Evolutionary conservation across 2,888 invertebrate genomes (phyloP), one percentile per base, ranked within the genome.

Genomic region (Podabrus alpinus): DNA sequence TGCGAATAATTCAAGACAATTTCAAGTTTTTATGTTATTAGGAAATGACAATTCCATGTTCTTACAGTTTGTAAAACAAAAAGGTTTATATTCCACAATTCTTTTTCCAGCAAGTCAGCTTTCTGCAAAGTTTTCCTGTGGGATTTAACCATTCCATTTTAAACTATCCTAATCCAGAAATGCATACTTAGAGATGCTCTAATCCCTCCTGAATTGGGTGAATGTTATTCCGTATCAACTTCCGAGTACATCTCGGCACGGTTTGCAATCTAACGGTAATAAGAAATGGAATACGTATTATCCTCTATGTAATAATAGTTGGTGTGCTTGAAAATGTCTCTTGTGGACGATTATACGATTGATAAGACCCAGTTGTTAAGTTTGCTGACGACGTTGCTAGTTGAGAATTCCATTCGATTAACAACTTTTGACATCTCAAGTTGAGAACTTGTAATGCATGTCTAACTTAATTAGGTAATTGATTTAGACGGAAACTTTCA

Each of bases 161-260:
- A 74, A 71, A 69, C 66, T 71, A 60, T 69, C 69, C 69, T 68
- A 78, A 73, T 77, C 69, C 77, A 64, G 71, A 71, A 78, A 73
- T 76, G 72, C 72, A 75, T 72, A 73, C 71, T 71, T 68, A 72
- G 68, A 74, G 77, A 71, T 45, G 45, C 67, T 74, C 70, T 78
- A 78, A 78, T 77, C 78, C 77, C 71, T 68, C 61, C 72, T 72
- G 75, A 77, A 77, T 73, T 71, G 74, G 68, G 73, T 71, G 69
- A 71, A 77, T 73, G 75, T 72, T 72, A 78, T 77, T 75, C 74
- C 68, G 72, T 66, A 45, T 71, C 45, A 76, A 70, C 74, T 77
- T 69, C 16, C 68, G 21, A 60, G 66, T 69, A 45, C n/a, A 29
- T 21, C 62, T 61, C 74, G 69, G 59, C 66, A 75, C 75, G 68